phyloP scores from a whole-genome alignment of 2,888 invertebrate genomes.

The Drosophila pseudotakahashii region DNA sequence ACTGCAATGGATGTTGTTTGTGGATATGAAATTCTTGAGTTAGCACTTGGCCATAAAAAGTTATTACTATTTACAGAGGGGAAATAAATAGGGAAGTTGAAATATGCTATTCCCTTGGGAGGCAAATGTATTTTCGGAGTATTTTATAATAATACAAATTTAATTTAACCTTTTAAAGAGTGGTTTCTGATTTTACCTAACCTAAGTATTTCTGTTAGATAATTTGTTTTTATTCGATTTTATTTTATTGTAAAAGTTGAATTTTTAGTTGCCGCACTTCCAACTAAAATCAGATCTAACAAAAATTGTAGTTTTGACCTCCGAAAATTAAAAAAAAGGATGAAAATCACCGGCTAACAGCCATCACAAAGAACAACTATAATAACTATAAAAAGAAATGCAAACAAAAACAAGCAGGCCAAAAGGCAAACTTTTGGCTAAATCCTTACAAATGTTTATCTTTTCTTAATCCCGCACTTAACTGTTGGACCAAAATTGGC shows the following conservation, averaged over 20 bases:
- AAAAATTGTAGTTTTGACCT: conserved; percentile 33
- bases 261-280: neutral
- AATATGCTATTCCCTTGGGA: neutral
- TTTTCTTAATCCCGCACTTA: conserved; percentile 83
- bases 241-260: too few species aligned
- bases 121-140: neutral
- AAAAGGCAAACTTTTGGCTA: conserved; percentile 77
- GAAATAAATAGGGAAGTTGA: conserved; percentile 2
- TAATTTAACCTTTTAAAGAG: neutral
- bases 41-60: conserved; percentile 25
- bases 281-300: conserved; percentile 18
- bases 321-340: conserved; percentile 36
- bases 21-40: conserved; percentile 22
- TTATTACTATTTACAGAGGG: conserved; percentile 15
- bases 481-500: conserved; percentile 74
- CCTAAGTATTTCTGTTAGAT: too few species aligned
- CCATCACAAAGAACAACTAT: conserved; percentile 47
- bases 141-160: neutral
- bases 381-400: conserved; percentile 63
- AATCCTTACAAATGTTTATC: conserved; percentile 84
- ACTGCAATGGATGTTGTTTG: conserved; percentile 40
- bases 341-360: conserved; percentile 16
- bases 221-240: too few species aligned
- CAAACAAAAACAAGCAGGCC: conserved; percentile 74
- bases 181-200: too few species aligned